phyloP scores from a whole-genome alignment of 2,888 invertebrate genomes.

The Callyntrura sp. region DNA sequence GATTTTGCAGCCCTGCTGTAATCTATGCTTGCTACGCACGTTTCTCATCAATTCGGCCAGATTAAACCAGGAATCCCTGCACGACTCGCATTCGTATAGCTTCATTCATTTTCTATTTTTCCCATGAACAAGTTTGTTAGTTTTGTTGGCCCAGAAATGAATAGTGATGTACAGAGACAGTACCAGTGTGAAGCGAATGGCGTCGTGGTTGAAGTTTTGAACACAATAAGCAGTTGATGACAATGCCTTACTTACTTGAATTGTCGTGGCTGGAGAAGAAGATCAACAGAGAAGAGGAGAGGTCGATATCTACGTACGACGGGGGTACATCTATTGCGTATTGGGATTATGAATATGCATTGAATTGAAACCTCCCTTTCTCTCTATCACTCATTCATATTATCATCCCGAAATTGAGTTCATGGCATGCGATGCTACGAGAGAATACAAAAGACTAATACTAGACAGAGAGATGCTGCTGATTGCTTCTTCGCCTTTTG shows the following conservation, averaged over 20 bases:
- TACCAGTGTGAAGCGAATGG: background rate
- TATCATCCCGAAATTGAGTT: background rate
- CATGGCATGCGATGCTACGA: background rate
- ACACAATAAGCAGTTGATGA: conserved; percentile 13
- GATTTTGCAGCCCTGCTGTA: conserved; percentile 29
- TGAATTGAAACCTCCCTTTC: background rate
- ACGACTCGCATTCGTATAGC: conserved; percentile 51
- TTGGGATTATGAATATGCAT: conserved; percentile 67
- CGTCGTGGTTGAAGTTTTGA: background rate
- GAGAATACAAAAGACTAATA: too few species aligned
- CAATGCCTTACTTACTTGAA: conserved; percentile 21
- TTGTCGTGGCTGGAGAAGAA: conserved; percentile 14
- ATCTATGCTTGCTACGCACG: conserved; percentile 25
- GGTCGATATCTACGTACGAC: conserved; percentile 38
- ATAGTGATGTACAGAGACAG: too few species aligned
- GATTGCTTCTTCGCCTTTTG: conserved; percentile 32
- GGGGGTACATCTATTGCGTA: too few species aligned
- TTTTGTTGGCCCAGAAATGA: conserved; percentile 5
- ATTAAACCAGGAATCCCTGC: conserved; percentile 75
- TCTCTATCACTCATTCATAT: background rate
- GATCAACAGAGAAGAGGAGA: conserved; percentile 6
- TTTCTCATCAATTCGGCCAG: conserved; percentile 68
- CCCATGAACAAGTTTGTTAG: background rate
- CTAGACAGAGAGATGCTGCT: too few species aligned
- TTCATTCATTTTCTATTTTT: background rate